phyloP scores from a whole-genome alignment of 1,140 invertebrate species.

The Condylostylus longicornis region DNA sequence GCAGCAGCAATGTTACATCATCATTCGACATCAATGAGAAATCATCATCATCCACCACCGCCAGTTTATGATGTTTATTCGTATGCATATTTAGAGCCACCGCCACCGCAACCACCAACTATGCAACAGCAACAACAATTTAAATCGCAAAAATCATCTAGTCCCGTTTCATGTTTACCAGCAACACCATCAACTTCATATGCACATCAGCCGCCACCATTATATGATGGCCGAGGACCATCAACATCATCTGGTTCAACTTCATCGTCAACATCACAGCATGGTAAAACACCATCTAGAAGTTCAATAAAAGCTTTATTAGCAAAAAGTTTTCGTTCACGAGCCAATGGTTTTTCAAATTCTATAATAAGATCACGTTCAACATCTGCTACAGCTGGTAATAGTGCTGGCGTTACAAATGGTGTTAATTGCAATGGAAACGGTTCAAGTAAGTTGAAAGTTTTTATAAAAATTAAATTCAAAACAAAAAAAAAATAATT shows the following conservation, averaged over 20 bases:
- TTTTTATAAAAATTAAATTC: too few relatives aligned
- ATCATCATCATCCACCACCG: too few relatives aligned
- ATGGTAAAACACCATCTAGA: conserved; percentile 28
- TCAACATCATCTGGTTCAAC: too few relatives aligned
- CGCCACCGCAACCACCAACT: too few relatives aligned
- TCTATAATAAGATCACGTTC: conserved; percentile 16
- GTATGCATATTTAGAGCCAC: conserved; percentile 62
- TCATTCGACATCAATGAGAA: conserved; percentile 13
- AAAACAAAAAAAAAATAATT: too few relatives aligned
- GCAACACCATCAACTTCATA: conserved; percentile 6
- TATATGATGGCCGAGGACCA: conserved; percentile 9
- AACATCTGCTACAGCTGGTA: conserved; percentile 16
- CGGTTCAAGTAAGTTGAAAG: too few relatives aligned
- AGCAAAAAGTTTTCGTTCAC: conserved; percentile 25
- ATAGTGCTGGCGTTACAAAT: too few relatives aligned
- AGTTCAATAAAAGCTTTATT: conserved; percentile 30
- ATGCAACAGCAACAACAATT: conserved; percentile 40
- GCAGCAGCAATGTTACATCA: too few relatives aligned
- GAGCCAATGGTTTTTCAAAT: too few relatives aligned
- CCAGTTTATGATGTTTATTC: conserved; percentile 45
- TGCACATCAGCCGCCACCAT: conserved; percentile 1
- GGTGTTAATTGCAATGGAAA: too few relatives aligned
- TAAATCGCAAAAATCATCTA: conserved; percentile 33
- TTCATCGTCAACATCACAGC: too few relatives aligned
- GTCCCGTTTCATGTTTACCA: conserved; percentile 8